Evolutionary conservation across 2,113 vertebrate species (phyloP).

Genomic region (Vulpes lagopus): DNA sequence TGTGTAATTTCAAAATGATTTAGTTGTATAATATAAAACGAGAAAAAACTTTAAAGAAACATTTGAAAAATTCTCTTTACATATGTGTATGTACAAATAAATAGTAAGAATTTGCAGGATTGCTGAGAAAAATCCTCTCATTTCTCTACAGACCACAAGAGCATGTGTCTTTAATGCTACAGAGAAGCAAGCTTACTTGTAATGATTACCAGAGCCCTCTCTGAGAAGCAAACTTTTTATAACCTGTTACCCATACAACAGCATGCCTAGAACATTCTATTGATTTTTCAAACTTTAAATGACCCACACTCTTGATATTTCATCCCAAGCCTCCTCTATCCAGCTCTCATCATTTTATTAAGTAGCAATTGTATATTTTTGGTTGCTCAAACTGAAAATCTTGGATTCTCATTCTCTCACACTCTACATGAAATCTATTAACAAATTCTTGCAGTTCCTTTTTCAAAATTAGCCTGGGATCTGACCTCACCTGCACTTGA

Average conservation of each 20-base stretch:
- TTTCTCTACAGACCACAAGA: not conserved
- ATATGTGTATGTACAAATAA: not conserved
- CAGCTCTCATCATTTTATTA: not conserved
- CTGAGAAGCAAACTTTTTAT: not conserved
- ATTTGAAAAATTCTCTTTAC: not conserved
- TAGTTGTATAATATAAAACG: not conserved
- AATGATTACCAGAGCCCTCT: not conserved
- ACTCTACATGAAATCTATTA: not conserved
- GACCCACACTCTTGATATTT: not conserved
- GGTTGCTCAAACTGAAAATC: not conserved
- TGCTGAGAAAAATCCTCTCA: not conserved
- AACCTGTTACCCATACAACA: not conserved
- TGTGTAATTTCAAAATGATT: not conserved
- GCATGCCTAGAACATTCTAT: not conserved
- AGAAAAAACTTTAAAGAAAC: not conserved
- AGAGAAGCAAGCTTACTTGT: not conserved
- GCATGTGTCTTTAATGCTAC: not conserved
- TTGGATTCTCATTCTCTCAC: not conserved
- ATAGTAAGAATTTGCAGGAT: not conserved
- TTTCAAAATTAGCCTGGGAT: not conserved
- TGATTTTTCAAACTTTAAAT: not conserved
- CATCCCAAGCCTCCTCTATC: not conserved
- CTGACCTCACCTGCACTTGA: not conserved
- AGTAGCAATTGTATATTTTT: not conserved
- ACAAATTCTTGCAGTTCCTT: not conserved